Conservation (phyloP, 2,797 vertebrate genomes). For the Morelia viridis region DNA sequence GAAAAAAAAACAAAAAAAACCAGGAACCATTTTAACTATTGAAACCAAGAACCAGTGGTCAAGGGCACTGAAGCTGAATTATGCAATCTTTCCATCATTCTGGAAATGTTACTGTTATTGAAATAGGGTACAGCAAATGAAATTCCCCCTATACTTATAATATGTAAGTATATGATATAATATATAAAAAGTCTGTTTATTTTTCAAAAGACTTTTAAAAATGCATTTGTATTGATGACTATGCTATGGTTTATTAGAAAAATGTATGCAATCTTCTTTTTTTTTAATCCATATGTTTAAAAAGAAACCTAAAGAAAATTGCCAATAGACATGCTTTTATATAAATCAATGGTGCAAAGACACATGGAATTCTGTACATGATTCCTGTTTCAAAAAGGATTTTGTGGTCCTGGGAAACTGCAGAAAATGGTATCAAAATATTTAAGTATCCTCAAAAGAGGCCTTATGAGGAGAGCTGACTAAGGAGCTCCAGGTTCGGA, state of each 20-base stretch:
- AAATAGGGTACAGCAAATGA: neutral
- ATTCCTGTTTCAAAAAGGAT: neutral
- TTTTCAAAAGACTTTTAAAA: neutral
- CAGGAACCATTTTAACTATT: neutral
- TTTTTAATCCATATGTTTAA: neutral
- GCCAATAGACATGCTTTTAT: neutral
- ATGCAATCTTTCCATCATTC: neutral
- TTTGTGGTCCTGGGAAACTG: neutral
- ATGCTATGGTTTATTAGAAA: neutral
- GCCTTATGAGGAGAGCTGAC: neutral
- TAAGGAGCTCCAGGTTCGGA: neutral
- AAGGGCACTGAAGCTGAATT: neutral
- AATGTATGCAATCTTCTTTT: neutral
- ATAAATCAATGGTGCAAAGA: neutral
- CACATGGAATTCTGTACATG: neutral
- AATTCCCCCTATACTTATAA: neutral
- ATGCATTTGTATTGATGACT: neutral
- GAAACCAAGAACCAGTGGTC: neutral
- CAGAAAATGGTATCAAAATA: neutral
- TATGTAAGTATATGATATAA: neutral
- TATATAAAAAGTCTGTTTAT: neutral
- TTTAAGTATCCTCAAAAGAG: neutral
- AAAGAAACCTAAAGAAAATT: neutral
- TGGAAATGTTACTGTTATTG: neutral
- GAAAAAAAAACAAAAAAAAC: neutral